Evolutionary conservation across 2,888 invertebrate species (phyloP), one percentile per base, ranked within the genome.

Genomic region (Girardia tigrina): DNA sequence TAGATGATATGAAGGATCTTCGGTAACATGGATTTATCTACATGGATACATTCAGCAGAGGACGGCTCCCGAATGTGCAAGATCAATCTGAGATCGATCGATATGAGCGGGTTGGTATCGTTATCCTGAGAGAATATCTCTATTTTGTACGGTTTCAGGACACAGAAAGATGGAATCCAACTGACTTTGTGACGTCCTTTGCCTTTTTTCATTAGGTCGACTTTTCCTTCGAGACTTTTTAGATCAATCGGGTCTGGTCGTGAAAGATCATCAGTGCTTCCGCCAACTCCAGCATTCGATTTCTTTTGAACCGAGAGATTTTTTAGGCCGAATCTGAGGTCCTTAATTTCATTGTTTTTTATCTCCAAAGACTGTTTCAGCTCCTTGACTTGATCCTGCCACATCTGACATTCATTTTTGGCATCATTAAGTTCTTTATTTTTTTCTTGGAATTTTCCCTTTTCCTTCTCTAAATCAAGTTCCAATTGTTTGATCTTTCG

Each of bases 1-100:
- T 75, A 75, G 20, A 75, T 27, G 12, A 76, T 27, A 26, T 76
- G 76, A 69, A 76, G 26, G 29, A 76, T 77, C n/a, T 76, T 26
- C 6, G 76, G 76, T 1, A 76, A n/a, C 26, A 77, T 70, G 20
- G 77, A 70, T 42, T 29, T 69, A n/a, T 76, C 69, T 1, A 76
- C 76, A 29, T 76, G 76, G 14, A 77, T 16, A 2, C 56, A 42
- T 23, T 76, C 76, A 26, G 23, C 23, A 23, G 28, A 26, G 2
- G 29, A 77, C n/a, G 29, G 69, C 1, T 42, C 70, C 26, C 76
- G 42, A 16, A 69, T 56, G 14, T 77, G 76, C 4, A 76, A 20
- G 20, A 75, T 29, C 26, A 8, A 28, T 27, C 75, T n/a, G 4
- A 75, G 20, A 23, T 75, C 27, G 4, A 75, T 12, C 16, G 75